These are phyloP conservation scores for Leptinotarsa texana DNA, from an alignment of 1,140 invertebrate genomes.

Conservation along the genomic window DNA sequence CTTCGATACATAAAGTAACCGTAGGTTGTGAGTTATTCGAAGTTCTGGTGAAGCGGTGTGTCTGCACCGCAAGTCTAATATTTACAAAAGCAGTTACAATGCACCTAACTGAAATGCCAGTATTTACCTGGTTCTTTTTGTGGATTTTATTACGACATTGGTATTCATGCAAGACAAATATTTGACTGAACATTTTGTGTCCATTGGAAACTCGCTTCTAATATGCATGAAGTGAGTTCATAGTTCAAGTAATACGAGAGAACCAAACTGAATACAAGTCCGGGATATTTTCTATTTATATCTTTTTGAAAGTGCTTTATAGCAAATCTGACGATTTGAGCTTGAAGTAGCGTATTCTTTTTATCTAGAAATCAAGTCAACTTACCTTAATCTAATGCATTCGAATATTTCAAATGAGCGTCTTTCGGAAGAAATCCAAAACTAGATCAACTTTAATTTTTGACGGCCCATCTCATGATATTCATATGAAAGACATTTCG, in stretches of 20 bases:
- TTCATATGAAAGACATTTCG: too few relatives aligned
- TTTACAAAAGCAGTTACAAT: conserved; percentile 4
- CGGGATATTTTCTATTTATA: too few relatives aligned
- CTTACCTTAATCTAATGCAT: too few relatives aligned
- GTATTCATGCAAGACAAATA: conserved; percentile 8
- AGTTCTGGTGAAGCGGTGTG: neutral
- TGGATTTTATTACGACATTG: conserved; percentile 6
- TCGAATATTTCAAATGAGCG: too few relatives aligned
- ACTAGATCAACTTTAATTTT: too few relatives aligned
- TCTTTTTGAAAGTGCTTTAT: too few relatives aligned
- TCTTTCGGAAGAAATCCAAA: too few relatives aligned
- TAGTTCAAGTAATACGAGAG: neutral
- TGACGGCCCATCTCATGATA: too few relatives aligned
- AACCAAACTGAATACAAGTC: too few relatives aligned
- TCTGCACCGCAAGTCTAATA: neutral
- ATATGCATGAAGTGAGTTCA: neutral
- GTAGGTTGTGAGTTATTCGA: neutral
- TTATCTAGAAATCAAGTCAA: too few relatives aligned
- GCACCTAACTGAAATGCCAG: conserved; percentile 6
- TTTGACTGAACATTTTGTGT: neutral
- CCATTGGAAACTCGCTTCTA: neutral
- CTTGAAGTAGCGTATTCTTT: too few relatives aligned
- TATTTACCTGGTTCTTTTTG: conserved; percentile 6
- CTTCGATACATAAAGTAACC: neutral
- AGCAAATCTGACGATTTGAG: too few relatives aligned